Evolutionary conservation across 2,888 invertebrate genomes (phyloP).

Genomic region (Hesperia comma): DNA sequence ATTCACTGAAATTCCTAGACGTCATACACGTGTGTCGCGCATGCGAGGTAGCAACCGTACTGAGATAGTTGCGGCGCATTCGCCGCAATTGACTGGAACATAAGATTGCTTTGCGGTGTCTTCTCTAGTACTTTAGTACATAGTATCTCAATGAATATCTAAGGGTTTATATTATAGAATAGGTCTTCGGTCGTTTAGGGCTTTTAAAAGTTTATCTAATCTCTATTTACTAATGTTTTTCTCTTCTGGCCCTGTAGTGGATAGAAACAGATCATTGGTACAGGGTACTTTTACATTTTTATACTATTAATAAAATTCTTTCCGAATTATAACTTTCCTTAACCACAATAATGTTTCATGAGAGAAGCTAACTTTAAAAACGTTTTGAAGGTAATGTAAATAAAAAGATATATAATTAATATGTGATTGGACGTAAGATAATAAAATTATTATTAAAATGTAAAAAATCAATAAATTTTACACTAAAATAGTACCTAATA

Average conservation of each 20-base stretch:
- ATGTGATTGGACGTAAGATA: not conserved
- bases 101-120: too few relatives aligned
- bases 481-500: too few relatives aligned
- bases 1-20: too few relatives aligned
- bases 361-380: conserved; percentile 25
- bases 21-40: too few relatives aligned
- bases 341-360: conserved; percentile 20
- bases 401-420: not conserved
- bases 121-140: too few relatives aligned
- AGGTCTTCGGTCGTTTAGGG: too few relatives aligned
- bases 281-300: conserved; percentile 78
- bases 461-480: not conserved
- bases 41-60: too few relatives aligned
- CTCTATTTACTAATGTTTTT: not conserved
- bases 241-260: not conserved
- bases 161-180: too few relatives aligned
- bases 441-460: not conserved
- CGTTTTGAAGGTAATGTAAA: conserved; percentile 14
- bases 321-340: conserved; percentile 39
- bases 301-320: conserved; percentile 49
- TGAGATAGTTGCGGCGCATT: too few relatives aligned
- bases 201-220: too few relatives aligned
- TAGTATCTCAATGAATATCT: too few relatives aligned
- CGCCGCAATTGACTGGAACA: too few relatives aligned
- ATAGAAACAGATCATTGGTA: conserved; percentile 48